These are phyloP conservation scores for Dolichomitus sp. DNA, from an alignment of 2,888 invertebrate species.

Conservation along the genomic window DNA sequence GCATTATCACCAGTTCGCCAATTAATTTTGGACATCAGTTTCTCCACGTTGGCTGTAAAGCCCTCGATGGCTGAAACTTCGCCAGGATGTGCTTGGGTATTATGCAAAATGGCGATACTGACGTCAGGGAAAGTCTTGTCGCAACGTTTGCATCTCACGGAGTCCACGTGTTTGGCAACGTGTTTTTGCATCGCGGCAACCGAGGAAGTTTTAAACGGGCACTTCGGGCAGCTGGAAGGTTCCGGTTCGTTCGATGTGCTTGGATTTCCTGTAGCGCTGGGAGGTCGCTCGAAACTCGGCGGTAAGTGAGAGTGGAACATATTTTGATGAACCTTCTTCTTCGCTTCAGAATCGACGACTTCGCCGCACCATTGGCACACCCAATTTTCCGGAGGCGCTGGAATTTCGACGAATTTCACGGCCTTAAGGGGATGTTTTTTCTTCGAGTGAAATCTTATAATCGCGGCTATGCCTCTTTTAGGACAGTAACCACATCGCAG, in stretches of 20 bases:
- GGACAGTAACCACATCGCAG: conserved; percentile 77
- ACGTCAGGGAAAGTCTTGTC: conserved; percentile 78
- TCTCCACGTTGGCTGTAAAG: conserved; percentile 69
- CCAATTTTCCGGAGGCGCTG: conserved; percentile 73
- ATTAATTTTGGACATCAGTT: conserved; percentile 71
- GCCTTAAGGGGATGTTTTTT: conserved; percentile 74
- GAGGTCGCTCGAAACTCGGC: conserved; percentile 73
- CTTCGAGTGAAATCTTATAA: conserved; percentile 73
- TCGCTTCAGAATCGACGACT: conserved; percentile 78
- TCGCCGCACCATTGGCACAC: conserved; percentile 82
- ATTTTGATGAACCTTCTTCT: conserved; percentile 83
- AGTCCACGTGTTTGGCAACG: conserved; percentile 84
- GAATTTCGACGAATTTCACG: conserved; percentile 72
- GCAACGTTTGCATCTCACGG: conserved; percentile 85
- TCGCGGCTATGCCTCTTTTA: conserved; percentile 73
- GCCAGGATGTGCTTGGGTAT: conserved; percentile 78
- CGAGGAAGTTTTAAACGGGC: conserved; percentile 80
- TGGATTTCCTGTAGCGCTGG: conserved; percentile 2
- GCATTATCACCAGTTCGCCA: conserved; percentile 39
- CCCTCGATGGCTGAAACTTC: conserved; percentile 77
- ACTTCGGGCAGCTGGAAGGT: conserved; percentile 84
- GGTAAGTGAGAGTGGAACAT: conserved; percentile 84
- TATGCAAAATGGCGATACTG: conserved; percentile 79
- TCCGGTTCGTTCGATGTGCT: conserved; percentile 16
- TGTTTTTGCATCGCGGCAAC: conserved; percentile 84